phyloP scores from a whole-genome alignment of 2,113 vertebrate species.

The Macquaria ambigua region DNA sequence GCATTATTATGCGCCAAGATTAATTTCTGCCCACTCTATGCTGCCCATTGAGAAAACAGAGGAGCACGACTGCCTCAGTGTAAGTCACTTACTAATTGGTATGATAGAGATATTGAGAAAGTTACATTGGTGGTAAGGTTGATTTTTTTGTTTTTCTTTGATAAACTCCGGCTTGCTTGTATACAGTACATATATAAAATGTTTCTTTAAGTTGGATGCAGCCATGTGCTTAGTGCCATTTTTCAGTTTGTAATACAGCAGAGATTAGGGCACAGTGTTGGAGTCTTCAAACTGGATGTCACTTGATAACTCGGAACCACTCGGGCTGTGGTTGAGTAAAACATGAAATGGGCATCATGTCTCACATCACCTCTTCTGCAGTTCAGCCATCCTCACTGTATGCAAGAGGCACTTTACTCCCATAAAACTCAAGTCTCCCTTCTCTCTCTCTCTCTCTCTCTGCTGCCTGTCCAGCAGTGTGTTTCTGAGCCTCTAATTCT shows the following conservation, averaged over 20 bases:
- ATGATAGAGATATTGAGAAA: slow-evolving; percentile 65
- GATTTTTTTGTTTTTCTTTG: slow-evolving; percentile 10
- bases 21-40: slow-evolving; percentile 81
- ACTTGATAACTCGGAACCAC: slow-evolving; percentile 52
- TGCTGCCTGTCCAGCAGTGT: slow-evolving; percentile 63
- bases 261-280: slow-evolving; percentile 44
- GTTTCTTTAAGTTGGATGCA: slow-evolving; percentile 36
- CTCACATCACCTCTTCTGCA: slow-evolving; percentile 61
- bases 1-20: slow-evolving; percentile 84
- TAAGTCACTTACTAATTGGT: slow-evolving; percentile 70
- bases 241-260: slow-evolving; percentile 42
- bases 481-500: slow-evolving; percentile 76
- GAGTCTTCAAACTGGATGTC: slow-evolving; percentile 51
- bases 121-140: slow-evolving; percentile 25
- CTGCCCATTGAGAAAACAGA: slow-evolving; percentile 80
- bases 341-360: slow-evolving; percentile 62
- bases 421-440: slow-evolving; percentile 34
- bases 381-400: slow-evolving; percentile 47
- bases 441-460: slow-evolving; percentile 23
- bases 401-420: slow-evolving; percentile 52
- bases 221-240: slow-evolving; percentile 41
- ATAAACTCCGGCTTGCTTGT: slow-evolving; percentile 9
- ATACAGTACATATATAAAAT: slow-evolving; percentile 1
- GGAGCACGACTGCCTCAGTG: slow-evolving; percentile 61
- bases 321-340: slow-evolving; percentile 58